Conservation (phyloP, 2,113 vertebrate species). For the Bos javanicus region DNA sequence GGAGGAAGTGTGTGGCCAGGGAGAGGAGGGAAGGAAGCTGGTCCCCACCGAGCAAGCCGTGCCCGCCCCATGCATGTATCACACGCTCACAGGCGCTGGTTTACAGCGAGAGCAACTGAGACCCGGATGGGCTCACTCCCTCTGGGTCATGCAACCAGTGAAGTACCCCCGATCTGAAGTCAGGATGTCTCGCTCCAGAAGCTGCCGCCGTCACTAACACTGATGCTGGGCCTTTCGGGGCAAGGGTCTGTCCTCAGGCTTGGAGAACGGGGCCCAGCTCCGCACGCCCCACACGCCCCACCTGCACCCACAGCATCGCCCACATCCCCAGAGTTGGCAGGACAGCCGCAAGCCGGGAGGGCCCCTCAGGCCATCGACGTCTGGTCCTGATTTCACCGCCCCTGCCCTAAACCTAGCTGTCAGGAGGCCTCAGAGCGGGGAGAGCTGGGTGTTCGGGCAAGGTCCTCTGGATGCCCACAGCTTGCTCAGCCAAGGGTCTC, state of each 20-base stretch:
- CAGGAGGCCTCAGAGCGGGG: background rate
- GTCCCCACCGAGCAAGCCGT: accelerated
- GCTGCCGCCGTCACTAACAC: background rate
- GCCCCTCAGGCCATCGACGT: accelerated
- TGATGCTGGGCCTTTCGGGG: background rate
- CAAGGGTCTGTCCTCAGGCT: background rate
- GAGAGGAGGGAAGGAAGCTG: background rate
- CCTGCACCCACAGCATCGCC: background rate
- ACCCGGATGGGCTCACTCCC: background rate
- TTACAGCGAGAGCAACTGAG: background rate
- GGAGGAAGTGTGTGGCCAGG: accelerated
- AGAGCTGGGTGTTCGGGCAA: background rate
- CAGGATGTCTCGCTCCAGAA: background rate
- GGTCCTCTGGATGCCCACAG: accelerated
- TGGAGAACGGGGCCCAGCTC: accelerated
- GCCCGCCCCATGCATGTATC: accelerated
- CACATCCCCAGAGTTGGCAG: background rate
- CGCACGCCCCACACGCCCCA: accelerated
- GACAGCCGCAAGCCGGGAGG: background rate
- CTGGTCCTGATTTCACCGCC: background rate
- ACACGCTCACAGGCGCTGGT: accelerated
- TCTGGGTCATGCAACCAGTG: accelerated
- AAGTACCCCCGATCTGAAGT: background rate
- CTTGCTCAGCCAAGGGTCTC: background rate
- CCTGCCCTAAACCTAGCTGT: background rate